Conservation (phyloP, 2,888 invertebrate genomes). For the Achlya flavicornis region DNA sequence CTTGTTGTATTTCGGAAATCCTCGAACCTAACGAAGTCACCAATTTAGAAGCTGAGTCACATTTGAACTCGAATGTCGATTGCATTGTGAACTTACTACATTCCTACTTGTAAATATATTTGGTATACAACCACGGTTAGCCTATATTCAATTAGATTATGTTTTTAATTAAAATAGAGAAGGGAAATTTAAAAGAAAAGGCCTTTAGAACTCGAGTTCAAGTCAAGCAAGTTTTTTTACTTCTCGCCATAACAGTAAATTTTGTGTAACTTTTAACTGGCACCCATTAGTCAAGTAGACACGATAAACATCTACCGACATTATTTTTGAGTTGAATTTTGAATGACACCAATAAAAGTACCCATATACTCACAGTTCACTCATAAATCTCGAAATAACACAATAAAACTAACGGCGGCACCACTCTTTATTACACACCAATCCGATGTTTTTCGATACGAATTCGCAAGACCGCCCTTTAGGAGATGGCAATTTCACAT, state of each 20-base stretch:
- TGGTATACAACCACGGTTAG: neutral
- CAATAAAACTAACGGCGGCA: constrained; percentile 32
- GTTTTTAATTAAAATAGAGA: neutral
- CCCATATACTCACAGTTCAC: constrained; percentile 34
- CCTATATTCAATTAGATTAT: too few relatives aligned
- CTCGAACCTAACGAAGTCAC: constrained; percentile 6
- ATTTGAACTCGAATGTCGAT: constrained; percentile 4
- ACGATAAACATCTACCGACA: constrained; percentile 17
- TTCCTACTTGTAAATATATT: neutral
- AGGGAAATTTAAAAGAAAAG: neutral
- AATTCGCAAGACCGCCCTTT: constrained; percentile 31
- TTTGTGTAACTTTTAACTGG: neutral
- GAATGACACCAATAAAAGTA: constrained; percentile 34
- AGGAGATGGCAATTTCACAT: constrained; percentile 29
- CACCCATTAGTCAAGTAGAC: constrained; percentile 7
- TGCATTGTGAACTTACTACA: neutral
- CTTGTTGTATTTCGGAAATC: constrained; percentile 7
- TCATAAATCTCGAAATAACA: constrained; percentile 27
- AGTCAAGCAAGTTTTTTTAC: neutral
- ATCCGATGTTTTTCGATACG: constrained; percentile 26
- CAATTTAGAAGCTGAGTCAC: constrained; percentile 7
- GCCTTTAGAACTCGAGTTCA: too few relatives aligned
- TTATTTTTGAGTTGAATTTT: constrained; percentile 22
- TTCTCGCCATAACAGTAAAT: neutral
- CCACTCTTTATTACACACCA: constrained; percentile 32